Evolutionary conservation across 1,140 invertebrate species (phyloP).

Genomic region (Acromyrmex echinatior): DNA sequence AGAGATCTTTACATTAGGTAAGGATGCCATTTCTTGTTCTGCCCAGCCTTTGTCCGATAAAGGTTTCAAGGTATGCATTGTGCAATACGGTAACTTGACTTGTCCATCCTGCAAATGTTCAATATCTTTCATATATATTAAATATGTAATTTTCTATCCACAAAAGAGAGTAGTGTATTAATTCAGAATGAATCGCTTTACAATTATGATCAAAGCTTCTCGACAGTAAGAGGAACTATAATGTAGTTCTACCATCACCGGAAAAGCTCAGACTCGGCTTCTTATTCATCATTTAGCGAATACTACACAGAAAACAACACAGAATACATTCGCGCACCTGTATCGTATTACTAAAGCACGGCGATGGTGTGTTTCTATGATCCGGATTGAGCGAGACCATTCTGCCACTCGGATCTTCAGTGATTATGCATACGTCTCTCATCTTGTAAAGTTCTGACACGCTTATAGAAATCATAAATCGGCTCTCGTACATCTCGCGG

Average conservation of each 20-base stretch:
- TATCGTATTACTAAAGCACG: slow-evolving; percentile 83
- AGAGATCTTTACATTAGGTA: slow-evolving; percentile 92
- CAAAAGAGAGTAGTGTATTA: neutral
- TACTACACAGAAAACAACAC: neutral
- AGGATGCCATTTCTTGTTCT: slow-evolving; percentile 89
- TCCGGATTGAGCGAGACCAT: slow-evolving; percentile 90
- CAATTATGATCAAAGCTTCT: slow-evolving; percentile 78
- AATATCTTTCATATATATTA: neutral
- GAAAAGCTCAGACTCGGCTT: slow-evolving; percentile 78
- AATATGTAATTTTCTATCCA: neutral
- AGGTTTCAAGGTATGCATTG: slow-evolving; percentile 87
- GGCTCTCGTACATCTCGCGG: slow-evolving; percentile 93
- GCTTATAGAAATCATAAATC: slow-evolving; percentile 92
- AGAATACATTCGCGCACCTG: slow-evolving; percentile 77
- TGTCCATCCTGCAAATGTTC: slow-evolving; percentile 84
- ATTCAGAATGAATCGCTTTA: slow-evolving; percentile 77
- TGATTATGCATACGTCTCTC: slow-evolving; percentile 92
- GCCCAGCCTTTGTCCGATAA: slow-evolving; percentile 91
- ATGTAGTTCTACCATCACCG: slow-evolving; percentile 78
- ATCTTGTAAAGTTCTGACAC: slow-evolving; percentile 94
- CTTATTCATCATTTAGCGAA: slow-evolving; percentile 70
- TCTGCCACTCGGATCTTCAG: slow-evolving; percentile 90
- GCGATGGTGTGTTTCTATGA: slow-evolving; percentile 87
- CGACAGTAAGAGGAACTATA: slow-evolving; percentile 76
- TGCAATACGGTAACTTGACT: slow-evolving; percentile 89